Base-by-base conservation (phyloP, 2,888 invertebrate genomes). In the Scaptomyza flava region DNA sequence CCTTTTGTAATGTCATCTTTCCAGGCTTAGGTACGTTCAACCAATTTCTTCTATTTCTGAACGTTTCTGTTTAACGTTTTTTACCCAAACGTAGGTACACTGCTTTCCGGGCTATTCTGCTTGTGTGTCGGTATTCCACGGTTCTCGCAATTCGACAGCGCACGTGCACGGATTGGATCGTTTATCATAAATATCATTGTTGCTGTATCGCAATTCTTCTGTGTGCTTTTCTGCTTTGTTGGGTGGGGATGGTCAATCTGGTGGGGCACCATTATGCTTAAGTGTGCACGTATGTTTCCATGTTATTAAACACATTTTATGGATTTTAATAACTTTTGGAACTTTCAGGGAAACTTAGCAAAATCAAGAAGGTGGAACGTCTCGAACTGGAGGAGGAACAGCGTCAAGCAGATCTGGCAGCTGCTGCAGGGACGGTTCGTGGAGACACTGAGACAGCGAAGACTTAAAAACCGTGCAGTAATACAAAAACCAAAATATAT, bases 241-340 rank as follows among this genome's bases (percentile, higher is more conserved):
- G 97, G 99, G 17, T 99, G 98, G 98, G 98, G 98, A 79, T 99
- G 99, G 99, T 97, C 98, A 68, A 96, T 99, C 73, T 98, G 98
- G 95, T 99, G 99, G 99, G 99, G 98, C 3, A 95, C 98, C 77
- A 96, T 97, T 88, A 96, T 98, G 95, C 93, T 98, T 71, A 95
- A 95, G 89, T 94, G 97, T 86, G 96, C 98, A 69, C 95, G 98
- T 98, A 92, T 95, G 96, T 70, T 41, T 5, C 4, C 6, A 30
- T 33, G 23, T 11, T 23, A 2, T 9, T 6, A 4, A 30, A 36
- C 9, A 4, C 33, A 36, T n/a, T 9, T 11, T 5, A 11, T 12
- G 12, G 0, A 30, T 38, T n/a, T 9, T 36, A 30, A 30, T 46
- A 9, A 33, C 3, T 17, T 17, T 1, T 11, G 3, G 3, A 1